Evolutionary conservation across 2,888 invertebrate genomes (phyloP).

Genomic region (Blomia tropicalis): DNA sequence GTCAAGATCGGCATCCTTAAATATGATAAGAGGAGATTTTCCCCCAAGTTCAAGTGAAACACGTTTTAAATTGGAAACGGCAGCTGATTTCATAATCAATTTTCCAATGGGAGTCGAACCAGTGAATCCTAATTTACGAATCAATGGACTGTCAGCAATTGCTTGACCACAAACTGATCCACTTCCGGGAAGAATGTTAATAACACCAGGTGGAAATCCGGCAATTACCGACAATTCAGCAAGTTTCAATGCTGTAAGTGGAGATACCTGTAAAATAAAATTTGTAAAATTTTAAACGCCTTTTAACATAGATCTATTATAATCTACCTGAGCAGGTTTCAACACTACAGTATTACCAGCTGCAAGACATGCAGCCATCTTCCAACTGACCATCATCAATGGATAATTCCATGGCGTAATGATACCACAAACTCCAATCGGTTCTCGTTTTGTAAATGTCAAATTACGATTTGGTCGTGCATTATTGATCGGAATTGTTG

Average conservation of each 20-base stretch:
- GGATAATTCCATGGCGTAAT: slow-evolving; percentile 80
- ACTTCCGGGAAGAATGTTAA: slow-evolving; percentile 76
- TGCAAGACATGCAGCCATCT: slow-evolving; percentile 24
- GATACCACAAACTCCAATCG: slow-evolving; percentile 51
- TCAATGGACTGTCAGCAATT: slow-evolving; percentile 61
- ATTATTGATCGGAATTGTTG: slow-evolving; percentile 53
- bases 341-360: slow-evolving; percentile 48
- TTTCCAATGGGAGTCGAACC: slow-evolving; percentile 85
- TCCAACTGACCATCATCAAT: slow-evolving; percentile 51
- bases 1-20: slow-evolving; percentile 80
- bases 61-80: slow-evolving; percentile 78
- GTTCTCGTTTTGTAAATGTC: slow-evolving; percentile 71
- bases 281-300: slow-evolving; percentile 57
- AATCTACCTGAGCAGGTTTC: slow-evolving; percentile 54
- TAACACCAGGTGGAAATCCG: slow-evolving; percentile 86
- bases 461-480: slow-evolving; percentile 53
- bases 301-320: slow-evolving; percentile 15
- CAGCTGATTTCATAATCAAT: slow-evolving; percentile 77
- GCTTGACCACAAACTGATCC: slow-evolving; percentile 66
- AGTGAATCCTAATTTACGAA: slow-evolving; percentile 86
- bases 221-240: slow-evolving; percentile 73
- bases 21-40: slow-evolving; percentile 84
- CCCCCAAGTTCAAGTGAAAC: slow-evolving; percentile 86
- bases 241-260: slow-evolving; percentile 82
- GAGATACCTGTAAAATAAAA: slow-evolving; percentile 46